Percentiles rank a stretch among this genome's conserved stretches.
Conservation (phyloP, 2,888 invertebrate species). For the Phortica okadai region DNA sequence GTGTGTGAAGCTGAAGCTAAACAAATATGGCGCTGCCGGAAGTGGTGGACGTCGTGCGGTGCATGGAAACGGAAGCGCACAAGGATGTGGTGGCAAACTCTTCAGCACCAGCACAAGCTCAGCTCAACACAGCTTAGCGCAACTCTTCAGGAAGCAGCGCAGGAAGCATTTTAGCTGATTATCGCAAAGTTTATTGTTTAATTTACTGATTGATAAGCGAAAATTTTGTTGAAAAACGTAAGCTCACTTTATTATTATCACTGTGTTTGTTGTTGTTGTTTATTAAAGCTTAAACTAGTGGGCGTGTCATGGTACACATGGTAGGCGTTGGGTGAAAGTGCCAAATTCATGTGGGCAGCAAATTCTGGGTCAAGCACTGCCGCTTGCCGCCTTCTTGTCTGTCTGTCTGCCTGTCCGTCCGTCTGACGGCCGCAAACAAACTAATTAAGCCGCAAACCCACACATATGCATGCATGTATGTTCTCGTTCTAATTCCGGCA, state of each 20-base stretch:
- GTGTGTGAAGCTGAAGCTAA: background rate
- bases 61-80: slow-evolving; percentile 35
- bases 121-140: too few species aligned
- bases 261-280: background rate
- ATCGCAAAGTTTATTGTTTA: slow-evolving; percentile 31
- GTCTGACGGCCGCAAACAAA: slow-evolving; percentile 5
- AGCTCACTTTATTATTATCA: background rate
- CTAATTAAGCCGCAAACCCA: slow-evolving; percentile 25
- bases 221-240: slow-evolving; percentile 30
- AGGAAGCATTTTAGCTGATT: slow-evolving; percentile 47
- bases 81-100: slow-evolving; percentile 34
- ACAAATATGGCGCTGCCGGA: slow-evolving; percentile 27
- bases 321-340: background rate
- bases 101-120: background rate
- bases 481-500: slow-evolving; percentile 14
- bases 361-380: slow-evolving; percentile 17
- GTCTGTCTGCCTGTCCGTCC: too few species aligned
- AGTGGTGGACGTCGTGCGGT: slow-evolving; percentile 48
- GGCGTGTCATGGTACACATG: background rate
- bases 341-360: slow-evolving; percentile 6
- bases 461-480: background rate
- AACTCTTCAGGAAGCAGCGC: slow-evolving; percentile 28
- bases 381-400: too few species aligned
- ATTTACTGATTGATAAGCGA: slow-evolving; percentile 58
- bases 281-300: too few species aligned